These are phyloP conservation scores for Agonum fuliginosum DNA, from an alignment of 2,888 invertebrate genomes.

Conservation along the genomic window DNA sequence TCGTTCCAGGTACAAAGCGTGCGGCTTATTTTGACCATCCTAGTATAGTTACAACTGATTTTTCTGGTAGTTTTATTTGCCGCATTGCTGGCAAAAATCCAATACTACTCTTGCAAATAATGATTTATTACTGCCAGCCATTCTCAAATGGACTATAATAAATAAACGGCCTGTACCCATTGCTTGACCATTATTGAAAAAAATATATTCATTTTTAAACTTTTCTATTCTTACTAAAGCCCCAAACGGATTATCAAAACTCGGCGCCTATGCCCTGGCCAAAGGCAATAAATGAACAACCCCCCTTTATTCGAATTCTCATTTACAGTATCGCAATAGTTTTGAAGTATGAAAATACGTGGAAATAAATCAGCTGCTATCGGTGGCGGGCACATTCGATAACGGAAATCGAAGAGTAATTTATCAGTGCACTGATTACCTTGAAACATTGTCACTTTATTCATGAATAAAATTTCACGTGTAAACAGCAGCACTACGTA, in stretches of 20 bases:
- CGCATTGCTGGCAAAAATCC: too few species aligned
- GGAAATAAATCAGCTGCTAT: constrained; percentile 43
- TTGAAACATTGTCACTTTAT: constrained; percentile 49
- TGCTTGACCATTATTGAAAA: background rate
- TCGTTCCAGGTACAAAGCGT: too few species aligned
- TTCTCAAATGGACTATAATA: too few species aligned
- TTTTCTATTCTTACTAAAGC: too few species aligned
- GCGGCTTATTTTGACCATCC: too few species aligned
- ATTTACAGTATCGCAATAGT: constrained; percentile 41
- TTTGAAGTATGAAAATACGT: constrained; percentile 44
- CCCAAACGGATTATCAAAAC: too few species aligned
- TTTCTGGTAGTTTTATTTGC: too few species aligned
- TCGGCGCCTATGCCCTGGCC: background rate
- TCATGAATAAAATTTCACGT: constrained; percentile 42
- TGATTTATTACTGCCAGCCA: too few species aligned
- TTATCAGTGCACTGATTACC: constrained; percentile 48
- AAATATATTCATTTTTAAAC: background rate
- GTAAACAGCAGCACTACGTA: constrained; percentile 35
- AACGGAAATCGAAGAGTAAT: constrained; percentile 38
- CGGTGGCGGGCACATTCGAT: constrained; percentile 2
- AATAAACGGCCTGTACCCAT: too few species aligned
- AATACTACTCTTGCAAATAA: too few species aligned
- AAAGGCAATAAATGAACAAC: constrained; percentile 23
- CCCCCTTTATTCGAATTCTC: constrained; percentile 24
- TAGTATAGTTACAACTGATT: too few species aligned